Percentiles rank a stretch among this genome's conserved stretches.
Conservation (phyloP, 2,113 vertebrate genomes). For the Tyto alba region DNA sequence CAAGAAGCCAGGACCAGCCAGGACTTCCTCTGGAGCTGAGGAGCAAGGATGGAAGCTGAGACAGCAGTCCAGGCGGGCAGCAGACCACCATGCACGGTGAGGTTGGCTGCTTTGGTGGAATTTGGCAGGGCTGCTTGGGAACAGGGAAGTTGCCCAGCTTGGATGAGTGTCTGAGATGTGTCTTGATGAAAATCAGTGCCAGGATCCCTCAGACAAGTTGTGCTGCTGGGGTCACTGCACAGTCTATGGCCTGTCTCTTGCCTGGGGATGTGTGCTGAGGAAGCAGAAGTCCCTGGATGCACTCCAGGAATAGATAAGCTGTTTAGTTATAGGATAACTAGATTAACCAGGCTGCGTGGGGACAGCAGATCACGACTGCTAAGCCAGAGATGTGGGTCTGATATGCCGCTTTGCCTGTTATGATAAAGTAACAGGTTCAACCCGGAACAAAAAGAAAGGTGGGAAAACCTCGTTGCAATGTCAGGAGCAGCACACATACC, state of each 20-base stretch:
- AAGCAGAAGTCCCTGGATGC: conserved; percentile 19
- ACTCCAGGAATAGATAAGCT: conserved; percentile 31
- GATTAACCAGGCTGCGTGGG: conserved; percentile 34
- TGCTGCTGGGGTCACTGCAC: conserved; percentile 27
- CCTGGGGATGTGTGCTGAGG: conserved; percentile 17
- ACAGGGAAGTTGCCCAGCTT: neutral
- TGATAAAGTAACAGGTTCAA: neutral
- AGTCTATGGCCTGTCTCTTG: neutral
- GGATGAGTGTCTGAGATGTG: neutral
- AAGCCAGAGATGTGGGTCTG: neutral
- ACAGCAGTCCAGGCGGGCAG: neutral
- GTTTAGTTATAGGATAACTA: conserved; percentile 47
- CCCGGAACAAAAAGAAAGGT: neutral
- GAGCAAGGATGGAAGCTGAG: neutral
- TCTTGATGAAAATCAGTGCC: neutral
- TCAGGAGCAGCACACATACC: neutral
- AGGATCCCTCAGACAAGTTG: neutral
- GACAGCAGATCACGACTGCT: neutral
- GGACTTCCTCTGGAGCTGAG: neutral
- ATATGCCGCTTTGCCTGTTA: neutral
- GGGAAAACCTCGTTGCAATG: neutral
- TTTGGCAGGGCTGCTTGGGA: neutral
- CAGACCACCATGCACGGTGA: rapidly evolving
- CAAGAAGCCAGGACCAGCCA: neutral
- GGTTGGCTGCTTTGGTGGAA: neutral